Evolutionary conservation across 2,888 invertebrate species (phyloP).

Genomic region (Trimorus sp.): DNA sequence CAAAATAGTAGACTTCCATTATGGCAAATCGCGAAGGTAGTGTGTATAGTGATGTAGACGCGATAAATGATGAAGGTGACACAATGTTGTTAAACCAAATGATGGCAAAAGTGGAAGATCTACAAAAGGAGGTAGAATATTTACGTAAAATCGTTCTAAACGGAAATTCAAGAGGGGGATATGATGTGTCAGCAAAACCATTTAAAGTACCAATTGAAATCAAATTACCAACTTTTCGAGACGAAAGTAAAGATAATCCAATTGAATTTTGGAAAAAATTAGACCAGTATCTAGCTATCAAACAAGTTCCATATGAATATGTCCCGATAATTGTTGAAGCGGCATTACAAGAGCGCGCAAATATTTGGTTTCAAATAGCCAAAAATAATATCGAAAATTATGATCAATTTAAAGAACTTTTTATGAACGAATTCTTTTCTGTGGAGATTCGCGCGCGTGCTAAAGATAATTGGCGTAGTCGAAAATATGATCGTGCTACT

Average conservation of each 20-base stretch:
- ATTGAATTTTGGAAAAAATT: constrained; percentile 18
- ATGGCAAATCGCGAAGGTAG: too few species aligned
- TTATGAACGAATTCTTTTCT: constrained; percentile 20
- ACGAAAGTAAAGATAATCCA: constrained; percentile 7
- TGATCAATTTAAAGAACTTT: constrained; percentile 17
- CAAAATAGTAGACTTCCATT: too few species aligned
- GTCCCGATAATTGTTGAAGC: constrained; percentile 7
- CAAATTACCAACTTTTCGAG: constrained; percentile 13
- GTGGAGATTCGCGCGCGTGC: constrained; percentile 21
- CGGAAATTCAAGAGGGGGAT: not conserved
- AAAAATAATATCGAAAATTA: constrained; percentile 9
- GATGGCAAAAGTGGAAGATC: too few species aligned
- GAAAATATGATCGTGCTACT: constrained; percentile 4
- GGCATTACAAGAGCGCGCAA: constrained; percentile 19
- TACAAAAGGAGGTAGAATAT: not conserved
- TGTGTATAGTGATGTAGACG: too few species aligned
- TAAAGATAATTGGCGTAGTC: constrained; percentile 28
- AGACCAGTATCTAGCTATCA: constrained; percentile 6
- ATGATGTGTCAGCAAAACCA: not conserved
- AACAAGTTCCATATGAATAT: constrained; percentile 12
- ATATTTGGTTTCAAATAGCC: constrained; percentile 17
- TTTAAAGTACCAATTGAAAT: constrained; percentile 19
- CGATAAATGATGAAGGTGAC: too few species aligned
- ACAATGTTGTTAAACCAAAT: too few species aligned
- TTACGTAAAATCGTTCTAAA: not conserved